Percentiles rank a stretch among this genome's conserved stretches.
phyloP scores from a whole-genome alignment of 2,888 invertebrate species.

The Torymus auratus region DNA sequence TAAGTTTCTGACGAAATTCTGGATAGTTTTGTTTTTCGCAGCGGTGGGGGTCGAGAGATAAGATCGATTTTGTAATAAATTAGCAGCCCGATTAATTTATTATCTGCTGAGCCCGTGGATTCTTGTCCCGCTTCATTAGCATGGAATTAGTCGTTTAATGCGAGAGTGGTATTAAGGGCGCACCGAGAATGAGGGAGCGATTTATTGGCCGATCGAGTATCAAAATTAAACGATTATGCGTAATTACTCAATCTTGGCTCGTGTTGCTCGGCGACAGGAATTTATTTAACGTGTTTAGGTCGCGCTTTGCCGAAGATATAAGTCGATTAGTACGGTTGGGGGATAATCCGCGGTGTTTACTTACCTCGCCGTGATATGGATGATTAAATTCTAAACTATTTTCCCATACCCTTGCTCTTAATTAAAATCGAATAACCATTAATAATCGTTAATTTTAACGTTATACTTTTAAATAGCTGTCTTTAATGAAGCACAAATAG shows the following conservation, averaged over 20 bases:
- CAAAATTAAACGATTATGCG: constrained; percentile 32
- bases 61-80: constrained; percentile 43
- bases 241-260: constrained; percentile 30
- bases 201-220: neutral
- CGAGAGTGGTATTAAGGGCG: neutral
- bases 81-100: constrained; percentile 39
- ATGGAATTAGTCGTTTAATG: constrained; percentile 33
- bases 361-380: too few relatives aligned
- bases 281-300: neutral
- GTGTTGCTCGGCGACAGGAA: constrained; percentile 1
- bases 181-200: neutral
- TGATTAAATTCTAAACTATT: too few relatives aligned
- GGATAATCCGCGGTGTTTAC: too few relatives aligned
- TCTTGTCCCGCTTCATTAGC: constrained; percentile 33
- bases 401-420: too few relatives aligned
- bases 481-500: too few relatives aligned
- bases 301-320: neutral
- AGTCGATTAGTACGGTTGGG: too few relatives aligned
- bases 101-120: constrained; percentile 1
- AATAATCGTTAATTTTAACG: too few relatives aligned
- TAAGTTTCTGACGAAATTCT: too few relatives aligned
- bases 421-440: too few relatives aligned
- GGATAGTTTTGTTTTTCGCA: neutral
- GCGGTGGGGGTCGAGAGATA: too few relatives aligned
- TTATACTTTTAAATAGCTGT: too few relatives aligned